phyloP scores from a whole-genome alignment of 2,797 vertebrate species.

The Cyclura pinguis region DNA sequence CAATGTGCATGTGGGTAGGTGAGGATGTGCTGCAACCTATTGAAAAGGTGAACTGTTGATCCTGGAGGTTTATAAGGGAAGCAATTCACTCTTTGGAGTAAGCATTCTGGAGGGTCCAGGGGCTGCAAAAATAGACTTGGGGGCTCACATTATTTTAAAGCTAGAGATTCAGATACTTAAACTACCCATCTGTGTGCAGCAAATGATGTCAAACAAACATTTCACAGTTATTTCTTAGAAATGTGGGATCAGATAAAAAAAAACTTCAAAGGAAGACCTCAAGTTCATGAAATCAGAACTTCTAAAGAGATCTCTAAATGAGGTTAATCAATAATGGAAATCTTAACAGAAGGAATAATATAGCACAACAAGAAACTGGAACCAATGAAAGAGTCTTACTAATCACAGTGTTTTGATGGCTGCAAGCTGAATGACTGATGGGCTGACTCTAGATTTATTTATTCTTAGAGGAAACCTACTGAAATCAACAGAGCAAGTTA shows the following conservation, averaged over 20 bases:
- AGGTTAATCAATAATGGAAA: slow-evolving; percentile 68
- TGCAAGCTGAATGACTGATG: slow-evolving; percentile 54
- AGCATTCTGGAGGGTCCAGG: no score
- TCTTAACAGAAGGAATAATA: slow-evolving; percentile 55
- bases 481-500: neutral
- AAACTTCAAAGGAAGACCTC: slow-evolving; percentile 56
- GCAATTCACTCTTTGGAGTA: no score
- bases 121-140: no score
- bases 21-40: no score
- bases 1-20: no score
- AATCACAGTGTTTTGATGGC: slow-evolving; percentile 51
- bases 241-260: slow-evolving; percentile 49
- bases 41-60: no score
- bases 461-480: neutral
- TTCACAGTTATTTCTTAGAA: slow-evolving; percentile 67
- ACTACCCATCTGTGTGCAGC: slow-evolving; percentile 53
- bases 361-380: slow-evolving; percentile 59
- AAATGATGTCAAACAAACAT: slow-evolving; percentile 54
- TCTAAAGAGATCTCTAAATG: slow-evolving; percentile 57
- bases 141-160: slow-evolving; percentile 18
- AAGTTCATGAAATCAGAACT: slow-evolving; percentile 39
- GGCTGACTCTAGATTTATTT: slow-evolving; percentile 9
- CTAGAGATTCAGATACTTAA: slow-evolving; percentile 55
- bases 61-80: no score
- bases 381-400: slow-evolving; percentile 33